Evolutionary conservation across 2,797 vertebrate genomes (phyloP).

Genomic region (Petrocephalus sullivani): DNA sequence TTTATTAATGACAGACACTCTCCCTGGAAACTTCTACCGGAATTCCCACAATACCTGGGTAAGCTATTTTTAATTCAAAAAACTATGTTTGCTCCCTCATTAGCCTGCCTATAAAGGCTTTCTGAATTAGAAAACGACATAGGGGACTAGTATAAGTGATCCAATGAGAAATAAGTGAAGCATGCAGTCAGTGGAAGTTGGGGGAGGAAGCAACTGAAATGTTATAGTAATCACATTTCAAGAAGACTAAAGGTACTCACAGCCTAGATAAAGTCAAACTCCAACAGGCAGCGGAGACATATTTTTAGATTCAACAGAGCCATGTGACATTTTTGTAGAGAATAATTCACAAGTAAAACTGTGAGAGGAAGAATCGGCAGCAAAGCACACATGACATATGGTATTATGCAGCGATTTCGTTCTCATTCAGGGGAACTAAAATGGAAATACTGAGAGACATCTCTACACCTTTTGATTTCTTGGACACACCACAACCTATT

Average conservation of each 20-base stretch:
- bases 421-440: neutral
- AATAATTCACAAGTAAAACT: neutral
- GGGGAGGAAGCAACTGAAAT: neutral
- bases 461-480: neutral
- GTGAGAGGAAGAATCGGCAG: neutral
- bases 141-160: neutral
- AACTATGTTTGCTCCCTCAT: neutral
- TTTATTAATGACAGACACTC: neutral
- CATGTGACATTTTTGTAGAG: neutral
- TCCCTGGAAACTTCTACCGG: neutral
- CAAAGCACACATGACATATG: neutral
- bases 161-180: neutral
- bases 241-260: conserved; percentile 1
- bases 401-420: neutral
- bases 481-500: neutral
- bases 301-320: neutral
- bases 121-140: neutral
- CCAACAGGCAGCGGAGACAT: neutral
- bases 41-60: neutral
- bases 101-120: neutral
- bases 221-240: neutral
- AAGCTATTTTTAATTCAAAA: neutral
- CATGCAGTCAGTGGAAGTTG: neutral
- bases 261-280: conserved; percentile 9
- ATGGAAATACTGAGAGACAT: neutral